Percentiles rank a stretch among this genome's conserved stretches.
These are phyloP conservation scores for Pseudonaja textilis DNA, from an alignment of 2,113 vertebrate species.

Conservation along the genomic window DNA sequence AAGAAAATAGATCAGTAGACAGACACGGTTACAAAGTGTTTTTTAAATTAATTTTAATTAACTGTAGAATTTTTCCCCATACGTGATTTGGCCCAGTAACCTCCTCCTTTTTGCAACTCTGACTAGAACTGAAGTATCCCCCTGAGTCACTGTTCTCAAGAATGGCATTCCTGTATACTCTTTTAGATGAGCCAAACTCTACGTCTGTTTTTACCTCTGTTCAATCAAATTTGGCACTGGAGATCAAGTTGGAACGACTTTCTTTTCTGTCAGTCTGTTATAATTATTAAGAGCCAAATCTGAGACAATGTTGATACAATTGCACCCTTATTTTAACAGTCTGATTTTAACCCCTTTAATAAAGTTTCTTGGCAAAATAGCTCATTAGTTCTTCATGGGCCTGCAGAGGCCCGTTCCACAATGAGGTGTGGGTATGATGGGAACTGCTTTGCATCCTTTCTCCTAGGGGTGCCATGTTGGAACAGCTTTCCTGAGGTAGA, in stretches of 20 bases:
- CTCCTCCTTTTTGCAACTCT: background rate
- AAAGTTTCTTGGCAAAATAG: background rate
- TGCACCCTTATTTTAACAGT: background rate
- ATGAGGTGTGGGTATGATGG: too few species aligned
- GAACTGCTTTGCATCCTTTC: background rate
- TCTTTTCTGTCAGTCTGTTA: background rate
- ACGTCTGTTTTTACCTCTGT: background rate
- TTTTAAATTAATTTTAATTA: background rate
- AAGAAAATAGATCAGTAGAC: background rate
- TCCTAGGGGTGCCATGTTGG: too few species aligned
- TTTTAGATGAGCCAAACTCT: background rate
- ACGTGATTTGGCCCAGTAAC: background rate
- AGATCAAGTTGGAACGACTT: background rate
- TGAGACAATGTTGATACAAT: background rate
- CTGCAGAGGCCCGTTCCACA: background rate
- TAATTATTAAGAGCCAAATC: background rate
- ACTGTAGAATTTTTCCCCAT: background rate
- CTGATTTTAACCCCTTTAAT: conserved; percentile 5
- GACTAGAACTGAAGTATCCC: background rate
- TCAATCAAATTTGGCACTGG: background rate
- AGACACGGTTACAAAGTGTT: background rate
- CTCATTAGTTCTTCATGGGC: background rate
- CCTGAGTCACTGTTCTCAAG: background rate
- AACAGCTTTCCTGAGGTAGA: background rate
- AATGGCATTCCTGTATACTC: background rate